Conservation (phyloP, 2,888 invertebrate genomes). For the Ochlodes sylvanus region DNA sequence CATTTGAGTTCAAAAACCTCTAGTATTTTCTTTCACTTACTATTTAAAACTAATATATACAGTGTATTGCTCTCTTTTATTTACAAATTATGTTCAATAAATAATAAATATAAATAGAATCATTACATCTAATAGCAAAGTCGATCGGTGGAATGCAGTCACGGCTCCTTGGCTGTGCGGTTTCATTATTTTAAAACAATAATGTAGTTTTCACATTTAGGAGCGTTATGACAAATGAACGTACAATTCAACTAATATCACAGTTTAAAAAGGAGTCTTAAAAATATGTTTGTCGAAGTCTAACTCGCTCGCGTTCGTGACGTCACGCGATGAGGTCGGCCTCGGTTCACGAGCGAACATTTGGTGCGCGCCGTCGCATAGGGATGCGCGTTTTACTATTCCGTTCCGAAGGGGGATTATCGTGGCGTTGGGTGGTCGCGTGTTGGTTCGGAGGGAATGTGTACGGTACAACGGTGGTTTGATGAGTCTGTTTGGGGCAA, state of each 20-base stretch:
- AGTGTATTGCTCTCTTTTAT: constrained; percentile 59
- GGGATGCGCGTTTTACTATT: constrained; percentile 66
- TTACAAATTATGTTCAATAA: constrained; percentile 73
- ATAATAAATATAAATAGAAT: constrained; percentile 68
- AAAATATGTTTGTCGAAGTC: constrained; percentile 65
- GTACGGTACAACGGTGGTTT: constrained; percentile 65
- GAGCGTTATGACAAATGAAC: constrained; percentile 19
- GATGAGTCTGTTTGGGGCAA: constrained; percentile 69
- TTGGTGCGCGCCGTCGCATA: constrained; percentile 60
- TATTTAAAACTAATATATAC: constrained; percentile 64
- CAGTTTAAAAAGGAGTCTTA: constrained; percentile 80
- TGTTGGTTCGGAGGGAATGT: constrained; percentile 64
- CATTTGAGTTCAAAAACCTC: constrained; percentile 30
- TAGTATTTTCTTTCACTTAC: neutral
- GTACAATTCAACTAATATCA: constrained; percentile 64
- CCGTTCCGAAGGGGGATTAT: constrained; percentile 73
- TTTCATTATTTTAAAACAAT: constrained; percentile 10
- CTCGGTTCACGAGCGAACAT: constrained; percentile 46
- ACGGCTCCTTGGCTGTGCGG: neutral
- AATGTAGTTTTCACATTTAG: constrained; percentile 9
- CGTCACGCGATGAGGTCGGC: constrained; percentile 50
- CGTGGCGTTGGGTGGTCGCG: constrained; percentile 74
- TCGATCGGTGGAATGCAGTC: constrained; percentile 68
- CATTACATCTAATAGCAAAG: constrained; percentile 50
- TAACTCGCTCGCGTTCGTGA: constrained; percentile 42